phyloP scores from a whole-genome alignment of 2,797 vertebrate species.

The Dipus sagitta region DNA sequence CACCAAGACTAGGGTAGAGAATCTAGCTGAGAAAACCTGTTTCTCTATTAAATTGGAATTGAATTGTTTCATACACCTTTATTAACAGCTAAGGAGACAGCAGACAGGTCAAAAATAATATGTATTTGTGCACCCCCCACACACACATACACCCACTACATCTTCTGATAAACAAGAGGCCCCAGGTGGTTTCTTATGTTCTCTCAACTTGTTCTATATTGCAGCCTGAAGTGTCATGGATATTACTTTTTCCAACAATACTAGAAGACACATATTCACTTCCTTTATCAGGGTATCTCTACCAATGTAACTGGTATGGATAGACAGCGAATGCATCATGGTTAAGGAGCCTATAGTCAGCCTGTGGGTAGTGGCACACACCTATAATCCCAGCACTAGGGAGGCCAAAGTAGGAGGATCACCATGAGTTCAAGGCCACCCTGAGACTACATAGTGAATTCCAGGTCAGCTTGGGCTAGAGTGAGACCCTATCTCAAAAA shows the following conservation, averaged over 20 bases:
- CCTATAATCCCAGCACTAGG: too few relatives aligned
- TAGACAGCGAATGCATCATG: background rate
- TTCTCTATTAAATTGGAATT: conserved; percentile 60
- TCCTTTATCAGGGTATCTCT: background rate
- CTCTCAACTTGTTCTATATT: background rate
- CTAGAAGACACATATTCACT: conserved; percentile 39
- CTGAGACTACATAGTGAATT: too few relatives aligned
- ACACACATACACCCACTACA: background rate
- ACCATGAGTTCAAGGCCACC: too few relatives aligned
- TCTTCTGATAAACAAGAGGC: background rate
- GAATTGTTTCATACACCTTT: conserved; percentile 52
- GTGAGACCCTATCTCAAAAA: too few relatives aligned
- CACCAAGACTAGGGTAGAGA: conserved; percentile 40
- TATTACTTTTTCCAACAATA: background rate
- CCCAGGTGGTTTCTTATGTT: background rate
- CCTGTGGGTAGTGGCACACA: too few relatives aligned
- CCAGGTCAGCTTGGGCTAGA: too few relatives aligned
- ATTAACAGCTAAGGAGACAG: conserved; percentile 59
- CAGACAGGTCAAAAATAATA: conserved; percentile 40
- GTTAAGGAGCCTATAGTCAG: conserved; percentile 7
- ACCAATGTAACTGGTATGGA: background rate
- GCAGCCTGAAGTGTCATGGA: background rate
- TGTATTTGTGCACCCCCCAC: conserved; percentile 3
- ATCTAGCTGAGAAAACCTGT: conserved; percentile 37
- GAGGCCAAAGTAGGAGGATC: too few relatives aligned